Base-by-base conservation (phyloP, 1,140 invertebrate species). In the Nylanderia fulva region DNA sequence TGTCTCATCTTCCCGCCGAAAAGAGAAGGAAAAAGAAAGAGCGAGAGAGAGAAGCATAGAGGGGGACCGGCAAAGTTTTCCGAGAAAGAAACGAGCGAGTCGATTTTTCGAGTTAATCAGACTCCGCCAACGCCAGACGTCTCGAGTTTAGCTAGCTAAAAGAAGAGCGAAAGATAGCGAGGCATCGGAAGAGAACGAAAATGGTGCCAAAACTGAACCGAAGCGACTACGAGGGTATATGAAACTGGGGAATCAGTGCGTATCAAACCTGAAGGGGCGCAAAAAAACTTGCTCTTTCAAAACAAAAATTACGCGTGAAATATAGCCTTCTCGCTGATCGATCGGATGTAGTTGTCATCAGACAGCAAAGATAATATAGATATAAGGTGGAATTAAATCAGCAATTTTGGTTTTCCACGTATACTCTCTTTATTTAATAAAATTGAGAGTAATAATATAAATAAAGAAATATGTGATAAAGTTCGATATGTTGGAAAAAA, bases 71-170 rank as follows among this genome's bases (percentile, higher is more conserved):
- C 60, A 54, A 42, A 36, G 42, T 82, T 82, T 71, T 4, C 11
- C 36, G 29, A 29, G 64, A 69, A 60, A 76, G 52, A 66, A 86
- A 42, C 52, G 52, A 69, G 60, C 69, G 75, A 64, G 61, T 85
- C 88, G 66, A 90, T 91, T 89, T 89, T 92, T 88, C 86, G 88
- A 91, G 91, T 92, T 92, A 92, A 92, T 92, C 91, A 91, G 91
- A 85, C 86, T 91, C 88, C 91, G 91, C 87, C 92, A 90, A 87
- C 88, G 86, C 90, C 91, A 92, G 91, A 92, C 90, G 88, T 92
- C 91, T 92, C 85, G 89, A 92, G 90, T 85, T 90, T 86, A 88
- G 86, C 75, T 89, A 64, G 60, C 63, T 75, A 61, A 42, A 58
- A 33, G 68, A 63, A 84, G 61, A 84, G 71, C 64, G 64, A 72